Evolutionary conservation across 2,797 vertebrate genomes (phyloP).

Genomic region (Ctenopoma kingsleyae): DNA sequence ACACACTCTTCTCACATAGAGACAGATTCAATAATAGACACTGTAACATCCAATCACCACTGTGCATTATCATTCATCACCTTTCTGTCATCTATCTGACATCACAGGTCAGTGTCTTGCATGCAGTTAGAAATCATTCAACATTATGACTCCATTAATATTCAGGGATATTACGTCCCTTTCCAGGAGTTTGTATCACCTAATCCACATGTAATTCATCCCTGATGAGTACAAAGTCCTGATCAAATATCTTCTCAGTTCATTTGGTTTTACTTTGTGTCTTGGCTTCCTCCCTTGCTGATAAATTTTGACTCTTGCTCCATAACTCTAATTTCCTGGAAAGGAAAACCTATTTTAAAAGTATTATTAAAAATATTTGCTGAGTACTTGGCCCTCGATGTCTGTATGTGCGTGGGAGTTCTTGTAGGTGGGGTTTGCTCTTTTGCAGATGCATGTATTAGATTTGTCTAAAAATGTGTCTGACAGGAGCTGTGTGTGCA

Average conservation of each 20-base stretch:
- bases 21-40: slow-evolving; percentile 9
- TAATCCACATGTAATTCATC: slow-evolving; percentile 47
- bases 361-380: slow-evolving; percentile 42
- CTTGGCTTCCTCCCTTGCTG: slow-evolving; percentile 44
- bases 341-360: slow-evolving; percentile 41
- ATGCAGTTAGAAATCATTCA: slow-evolving; percentile 33
- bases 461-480: slow-evolving; percentile 40
- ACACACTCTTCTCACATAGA: neutral
- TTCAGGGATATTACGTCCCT: slow-evolving; percentile 19
- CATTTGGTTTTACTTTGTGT: slow-evolving; percentile 53
- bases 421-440: slow-evolving; percentile 29
- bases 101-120: slow-evolving; percentile 28
- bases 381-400: slow-evolving; percentile 46
- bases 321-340: slow-evolving; percentile 58
- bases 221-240: slow-evolving; percentile 50
- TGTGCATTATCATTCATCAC: slow-evolving; percentile 33
- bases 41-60: neutral
- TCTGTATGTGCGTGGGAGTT: slow-evolving; percentile 9
- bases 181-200: slow-evolving; percentile 39
- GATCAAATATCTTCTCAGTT: slow-evolving; percentile 50
- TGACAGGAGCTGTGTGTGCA: slow-evolving; percentile 24
- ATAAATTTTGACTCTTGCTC: slow-evolving; percentile 44
- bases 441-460: slow-evolving; percentile 39
- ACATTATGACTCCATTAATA: slow-evolving; percentile 33
- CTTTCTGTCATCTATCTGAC: slow-evolving; percentile 32